Evolutionary conservation across 2,888 invertebrate species (phyloP).

Genomic region (Hyles lineata): DNA sequence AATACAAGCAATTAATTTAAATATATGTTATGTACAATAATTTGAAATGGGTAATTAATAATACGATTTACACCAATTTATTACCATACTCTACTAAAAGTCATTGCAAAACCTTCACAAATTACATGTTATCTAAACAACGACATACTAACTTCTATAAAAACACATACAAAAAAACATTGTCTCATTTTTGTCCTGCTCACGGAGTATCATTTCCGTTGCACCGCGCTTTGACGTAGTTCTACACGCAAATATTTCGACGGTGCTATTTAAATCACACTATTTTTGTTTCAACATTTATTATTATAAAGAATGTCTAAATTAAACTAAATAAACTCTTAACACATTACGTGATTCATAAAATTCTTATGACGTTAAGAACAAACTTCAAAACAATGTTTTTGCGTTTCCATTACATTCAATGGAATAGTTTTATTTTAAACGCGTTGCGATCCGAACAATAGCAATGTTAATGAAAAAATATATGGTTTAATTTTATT

Average conservation of each 20-base stretch:
- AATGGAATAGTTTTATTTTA: background rate
- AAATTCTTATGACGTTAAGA: background rate
- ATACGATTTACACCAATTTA: no score
- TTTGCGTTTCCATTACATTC: background rate
- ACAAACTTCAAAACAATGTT: background rate
- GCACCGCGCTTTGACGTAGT: constrained; percentile 24
- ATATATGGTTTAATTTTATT: no score
- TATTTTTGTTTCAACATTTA: constrained; percentile 23
- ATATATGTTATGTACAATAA: no score
- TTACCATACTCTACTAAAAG: no score
- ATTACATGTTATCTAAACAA: background rate
- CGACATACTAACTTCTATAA: background rate
- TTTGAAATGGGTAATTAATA: no score
- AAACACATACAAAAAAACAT: background rate
- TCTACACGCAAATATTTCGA: constrained; percentile 1
- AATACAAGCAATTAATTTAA: no score
- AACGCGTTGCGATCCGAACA: no score
- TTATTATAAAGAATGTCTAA: constrained; percentile 31
- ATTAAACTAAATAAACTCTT: constrained; percentile 34
- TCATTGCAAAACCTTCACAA: background rate
- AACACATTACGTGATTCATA: background rate
- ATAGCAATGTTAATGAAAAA: no score
- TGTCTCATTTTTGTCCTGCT: constrained; percentile 8
- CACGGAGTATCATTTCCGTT: constrained; percentile 20
- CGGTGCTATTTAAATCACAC: constrained; percentile 1